Evolutionary conservation across 1,140 invertebrate genomes (phyloP).

Genomic region (Eumeta japonica): DNA sequence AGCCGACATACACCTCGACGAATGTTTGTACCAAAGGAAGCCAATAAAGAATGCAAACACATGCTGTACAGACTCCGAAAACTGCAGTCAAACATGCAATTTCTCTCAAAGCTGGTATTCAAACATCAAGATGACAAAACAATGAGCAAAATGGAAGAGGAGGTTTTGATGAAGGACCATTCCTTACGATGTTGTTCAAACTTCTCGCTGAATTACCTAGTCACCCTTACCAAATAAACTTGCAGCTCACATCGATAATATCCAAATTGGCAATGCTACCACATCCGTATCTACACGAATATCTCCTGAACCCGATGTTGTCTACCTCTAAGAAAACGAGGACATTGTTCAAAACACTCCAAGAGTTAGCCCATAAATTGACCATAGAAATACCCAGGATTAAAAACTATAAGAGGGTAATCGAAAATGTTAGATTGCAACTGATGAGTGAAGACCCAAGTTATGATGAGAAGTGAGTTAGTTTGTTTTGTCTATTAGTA

Average conservation of each 20-base stretch:
- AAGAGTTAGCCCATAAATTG: conserved; percentile 62
- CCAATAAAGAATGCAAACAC: conserved; percentile 1
- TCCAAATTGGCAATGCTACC: conserved; percentile 73
- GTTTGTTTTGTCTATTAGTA: no score
- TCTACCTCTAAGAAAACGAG: conserved; percentile 61
- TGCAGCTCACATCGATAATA: conserved; percentile 75
- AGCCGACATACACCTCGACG: conserved; percentile 54
- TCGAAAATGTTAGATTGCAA: conserved; percentile 63
- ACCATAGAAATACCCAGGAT: conserved; percentile 63
- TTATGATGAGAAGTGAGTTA: conserved; percentile 54
- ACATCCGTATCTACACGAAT: conserved; percentile 78
- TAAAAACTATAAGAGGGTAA: conserved; percentile 61
- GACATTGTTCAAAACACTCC: conserved; percentile 67
- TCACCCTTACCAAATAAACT: conserved; percentile 74
- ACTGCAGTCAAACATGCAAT: no score
- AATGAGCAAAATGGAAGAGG: conserved; percentile 14
- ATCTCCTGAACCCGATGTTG: conserved; percentile 71
- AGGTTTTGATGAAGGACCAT: conserved; percentile 73
- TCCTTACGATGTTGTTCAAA: conserved; percentile 71
- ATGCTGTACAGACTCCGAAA: no score
- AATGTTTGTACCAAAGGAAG: conserved; percentile 7
- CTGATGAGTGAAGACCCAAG: conserved; percentile 62
- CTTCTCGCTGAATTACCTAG: conserved; percentile 65
- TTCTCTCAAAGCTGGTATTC: background rate
- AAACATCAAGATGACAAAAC: background rate